Evolutionary conservation across 2,888 invertebrate species (phyloP).

Genomic region (Nomada ruficornis): DNA sequence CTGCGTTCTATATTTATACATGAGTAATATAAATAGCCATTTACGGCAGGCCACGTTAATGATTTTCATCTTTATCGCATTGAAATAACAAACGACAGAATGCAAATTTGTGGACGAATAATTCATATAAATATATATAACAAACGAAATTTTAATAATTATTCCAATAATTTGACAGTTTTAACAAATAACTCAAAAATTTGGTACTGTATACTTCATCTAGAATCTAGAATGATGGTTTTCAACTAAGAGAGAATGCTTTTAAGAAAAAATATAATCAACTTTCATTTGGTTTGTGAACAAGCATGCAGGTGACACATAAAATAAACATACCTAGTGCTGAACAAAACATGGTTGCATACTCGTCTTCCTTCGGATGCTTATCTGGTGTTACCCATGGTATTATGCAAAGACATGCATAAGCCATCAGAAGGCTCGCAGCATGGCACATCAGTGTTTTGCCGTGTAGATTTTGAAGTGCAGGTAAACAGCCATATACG

Average conservation of each 20-base stretch:
- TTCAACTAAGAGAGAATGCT: too few species aligned
- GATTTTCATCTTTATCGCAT: neutral
- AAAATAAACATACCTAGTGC: slow-evolving; percentile 85
- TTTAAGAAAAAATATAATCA: too few species aligned
- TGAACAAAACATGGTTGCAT: slow-evolving; percentile 83
- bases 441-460: slow-evolving; percentile 90
- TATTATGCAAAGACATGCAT: slow-evolving; percentile 86
- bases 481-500: slow-evolving; percentile 88
- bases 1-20: slow-evolving; percentile 11
- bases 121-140: too few species aligned
- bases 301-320: neutral
- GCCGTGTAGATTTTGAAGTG: slow-evolving; percentile 90
- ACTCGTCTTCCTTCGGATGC: slow-evolving; percentile 2
- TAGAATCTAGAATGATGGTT: too few species aligned
- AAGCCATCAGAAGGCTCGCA: slow-evolving; percentile 88
- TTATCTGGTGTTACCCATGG: slow-evolving; percentile 60
- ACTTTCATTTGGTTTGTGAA: neutral
- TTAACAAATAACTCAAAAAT: neutral
- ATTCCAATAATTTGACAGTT: neutral
- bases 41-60: neutral
- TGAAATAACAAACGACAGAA: neutral
- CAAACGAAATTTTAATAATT: too few species aligned
- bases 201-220: neutral
- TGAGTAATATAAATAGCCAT: neutral
- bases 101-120: too few species aligned